Percentiles rank a stretch among this genome's conserved stretches.
These are phyloP conservation scores for Charina bottae DNA, from an alignment of 2,113 vertebrate genomes.

Conservation along the genomic window DNA sequence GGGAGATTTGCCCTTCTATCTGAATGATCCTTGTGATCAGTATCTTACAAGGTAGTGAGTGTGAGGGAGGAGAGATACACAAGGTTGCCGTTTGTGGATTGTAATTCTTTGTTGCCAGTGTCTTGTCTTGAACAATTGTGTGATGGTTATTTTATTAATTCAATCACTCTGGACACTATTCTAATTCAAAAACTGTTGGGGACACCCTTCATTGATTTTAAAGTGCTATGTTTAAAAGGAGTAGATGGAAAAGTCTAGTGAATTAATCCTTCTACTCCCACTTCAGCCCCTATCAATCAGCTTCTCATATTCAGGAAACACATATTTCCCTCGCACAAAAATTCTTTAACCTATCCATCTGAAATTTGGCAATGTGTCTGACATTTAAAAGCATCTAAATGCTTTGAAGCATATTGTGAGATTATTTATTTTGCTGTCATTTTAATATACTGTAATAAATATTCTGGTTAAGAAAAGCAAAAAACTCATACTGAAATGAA, in stretches of 20 bases:
- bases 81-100: not conserved
- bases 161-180: not conserved
- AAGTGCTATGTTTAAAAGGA: not conserved
- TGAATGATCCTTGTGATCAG: not conserved
- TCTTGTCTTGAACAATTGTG: not conserved
- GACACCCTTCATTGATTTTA: not conserved
- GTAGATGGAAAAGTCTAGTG: not conserved
- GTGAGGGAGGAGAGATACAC: not conserved
- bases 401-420: not conserved
- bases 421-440: not conserved
- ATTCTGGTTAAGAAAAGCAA: not conserved
- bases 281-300: not conserved
- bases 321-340: not conserved
- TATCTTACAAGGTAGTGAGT: not conserved
- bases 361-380: not conserved
- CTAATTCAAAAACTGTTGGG: not conserved
- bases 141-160: not conserved
- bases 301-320: not conserved
- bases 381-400: not conserved
- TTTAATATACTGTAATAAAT: not conserved
- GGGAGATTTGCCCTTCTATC: not conserved
- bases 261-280: not conserved
- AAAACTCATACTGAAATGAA: not conserved
- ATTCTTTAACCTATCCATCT: not conserved
- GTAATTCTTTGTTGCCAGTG: not conserved